Percentiles rank a stretch among this genome's conserved stretches.
Conservation (phyloP, 2,888 invertebrate genomes). For the Corbicula japonica region DNA sequence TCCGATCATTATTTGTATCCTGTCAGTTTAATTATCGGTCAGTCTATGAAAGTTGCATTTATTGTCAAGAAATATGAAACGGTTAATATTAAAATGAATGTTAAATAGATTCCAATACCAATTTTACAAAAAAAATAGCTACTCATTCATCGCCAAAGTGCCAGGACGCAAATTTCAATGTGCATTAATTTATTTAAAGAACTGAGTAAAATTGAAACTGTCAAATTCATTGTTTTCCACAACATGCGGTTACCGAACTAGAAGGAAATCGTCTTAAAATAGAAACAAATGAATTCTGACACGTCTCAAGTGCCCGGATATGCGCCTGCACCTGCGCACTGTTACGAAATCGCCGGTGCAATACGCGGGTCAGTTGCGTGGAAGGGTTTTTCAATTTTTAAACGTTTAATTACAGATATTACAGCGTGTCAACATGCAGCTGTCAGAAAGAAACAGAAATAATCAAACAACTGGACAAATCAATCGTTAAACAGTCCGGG, state of each 20-base stretch:
- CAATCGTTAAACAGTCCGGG: slow-evolving; percentile 7
- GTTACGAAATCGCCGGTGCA: slow-evolving; percentile 63
- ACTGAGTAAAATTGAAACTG: slow-evolving; percentile 4
- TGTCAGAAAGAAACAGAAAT: slow-evolving; percentile 47
- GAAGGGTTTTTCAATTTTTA: slow-evolving; percentile 52
- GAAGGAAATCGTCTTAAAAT: too few species aligned
- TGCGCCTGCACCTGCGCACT: slow-evolving; percentile 60
- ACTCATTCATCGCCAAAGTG: too few species aligned
- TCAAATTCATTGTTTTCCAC: slow-evolving; percentile 23
- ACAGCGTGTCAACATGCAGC: slow-evolving; percentile 64
- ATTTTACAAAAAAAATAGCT: too few species aligned
- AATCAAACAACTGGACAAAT: slow-evolving; percentile 16
- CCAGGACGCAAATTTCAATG: too few species aligned
- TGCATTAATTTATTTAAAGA: too few species aligned
- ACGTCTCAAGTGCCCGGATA: slow-evolving; percentile 46
- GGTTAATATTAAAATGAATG: too few species aligned
- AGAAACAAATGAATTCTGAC: slow-evolving; percentile 27
- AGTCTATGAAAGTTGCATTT: too few species aligned
- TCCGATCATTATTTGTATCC: too few species aligned
- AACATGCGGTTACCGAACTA: too few species aligned
- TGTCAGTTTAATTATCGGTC: too few species aligned
- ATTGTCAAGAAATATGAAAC: too few species aligned
- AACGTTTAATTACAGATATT: slow-evolving; percentile 65
- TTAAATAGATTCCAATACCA: too few species aligned
- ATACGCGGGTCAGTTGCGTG: slow-evolving; percentile 60